Evolutionary conservation across 2,888 invertebrate genomes (phyloP).

Genomic region (Linnaemya vulpina): DNA sequence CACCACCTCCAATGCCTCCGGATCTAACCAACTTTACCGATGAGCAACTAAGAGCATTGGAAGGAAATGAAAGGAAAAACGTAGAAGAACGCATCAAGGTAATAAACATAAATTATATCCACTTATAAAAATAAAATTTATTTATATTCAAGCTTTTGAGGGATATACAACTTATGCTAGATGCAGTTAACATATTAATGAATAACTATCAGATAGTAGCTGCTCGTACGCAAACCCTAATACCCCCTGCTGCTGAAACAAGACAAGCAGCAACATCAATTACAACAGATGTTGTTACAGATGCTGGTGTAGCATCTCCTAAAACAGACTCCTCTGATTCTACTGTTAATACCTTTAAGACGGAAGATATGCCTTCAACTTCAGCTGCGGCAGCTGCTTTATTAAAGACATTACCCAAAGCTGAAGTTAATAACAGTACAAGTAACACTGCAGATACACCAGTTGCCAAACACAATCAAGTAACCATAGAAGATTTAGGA

Average conservation of each 20-base stretch:
- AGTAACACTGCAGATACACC: conserved; percentile 38
- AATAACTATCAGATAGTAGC: conserved; percentile 93
- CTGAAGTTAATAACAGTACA: conserved; percentile 34
- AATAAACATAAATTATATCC: conserved; percentile 21
- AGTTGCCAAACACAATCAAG: conserved; percentile 74
- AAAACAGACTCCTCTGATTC: conserved; percentile 45
- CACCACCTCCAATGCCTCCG: conserved; percentile 91
- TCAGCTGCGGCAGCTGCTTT: conserved; percentile 70
- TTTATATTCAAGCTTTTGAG: conserved; percentile 86
- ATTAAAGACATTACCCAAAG: conserved; percentile 75
- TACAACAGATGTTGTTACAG: conserved; percentile 6
- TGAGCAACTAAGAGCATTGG: conserved; percentile 94
- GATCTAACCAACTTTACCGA: conserved; percentile 89
- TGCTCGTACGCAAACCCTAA: conserved; percentile 83
- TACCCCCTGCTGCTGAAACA: conserved; percentile 64
- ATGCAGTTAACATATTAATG: conserved; percentile 97
- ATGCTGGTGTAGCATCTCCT: conserved; percentile 13
- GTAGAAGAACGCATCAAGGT: conserved; percentile 95
- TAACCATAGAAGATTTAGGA: conserved; percentile 82
- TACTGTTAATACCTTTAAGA: conserved; percentile 45
- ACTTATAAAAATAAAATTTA: background rate
- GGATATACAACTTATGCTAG: conserved; percentile 94
- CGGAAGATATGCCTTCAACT: conserved; percentile 60
- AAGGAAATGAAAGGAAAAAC: conserved; percentile 93
- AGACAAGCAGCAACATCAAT: background rate